Percentiles rank a stretch among this genome's conserved stretches.
phyloP scores from a whole-genome alignment of 2,797 vertebrate genomes.

The Calcarius lapponicus region DNA sequence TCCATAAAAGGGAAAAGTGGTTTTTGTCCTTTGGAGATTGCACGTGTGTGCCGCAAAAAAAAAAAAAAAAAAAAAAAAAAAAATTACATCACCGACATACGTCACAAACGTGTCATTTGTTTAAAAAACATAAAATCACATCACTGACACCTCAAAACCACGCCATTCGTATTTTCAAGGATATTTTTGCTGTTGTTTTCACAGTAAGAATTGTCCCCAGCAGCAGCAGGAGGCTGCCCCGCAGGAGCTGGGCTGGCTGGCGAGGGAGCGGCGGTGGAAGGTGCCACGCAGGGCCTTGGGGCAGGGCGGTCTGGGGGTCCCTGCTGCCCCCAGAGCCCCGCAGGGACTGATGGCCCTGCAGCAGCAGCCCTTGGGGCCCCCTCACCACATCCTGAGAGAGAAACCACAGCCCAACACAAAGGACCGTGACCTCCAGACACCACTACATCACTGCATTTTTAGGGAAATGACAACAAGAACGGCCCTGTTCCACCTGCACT shows the following conservation, averaged over 20 bases:
- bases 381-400: background rate
- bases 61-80: background rate
- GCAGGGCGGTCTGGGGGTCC: no score
- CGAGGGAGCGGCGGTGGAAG: fast-evolving
- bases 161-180: fast-evolving
- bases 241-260: background rate
- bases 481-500: background rate
- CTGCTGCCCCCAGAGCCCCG: background rate
- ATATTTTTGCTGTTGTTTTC: background rate
- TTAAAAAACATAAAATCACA: background rate
- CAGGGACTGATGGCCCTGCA: background rate
- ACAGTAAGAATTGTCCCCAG: background rate
- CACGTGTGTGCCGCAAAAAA: fast-evolving
- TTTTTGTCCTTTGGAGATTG: background rate
- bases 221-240: background rate
- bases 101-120: background rate
- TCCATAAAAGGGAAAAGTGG: background rate
- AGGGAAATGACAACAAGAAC: background rate
- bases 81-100: background rate
- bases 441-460: background rate
- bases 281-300: background rate
- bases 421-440: background rate
- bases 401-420: background rate
- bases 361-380: background rate
- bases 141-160: background rate